Evolutionary conservation across 2,113 vertebrate genomes (phyloP), one percentile per base, ranked within the genome.

Genomic region (Callithrix jacchus): DNA sequence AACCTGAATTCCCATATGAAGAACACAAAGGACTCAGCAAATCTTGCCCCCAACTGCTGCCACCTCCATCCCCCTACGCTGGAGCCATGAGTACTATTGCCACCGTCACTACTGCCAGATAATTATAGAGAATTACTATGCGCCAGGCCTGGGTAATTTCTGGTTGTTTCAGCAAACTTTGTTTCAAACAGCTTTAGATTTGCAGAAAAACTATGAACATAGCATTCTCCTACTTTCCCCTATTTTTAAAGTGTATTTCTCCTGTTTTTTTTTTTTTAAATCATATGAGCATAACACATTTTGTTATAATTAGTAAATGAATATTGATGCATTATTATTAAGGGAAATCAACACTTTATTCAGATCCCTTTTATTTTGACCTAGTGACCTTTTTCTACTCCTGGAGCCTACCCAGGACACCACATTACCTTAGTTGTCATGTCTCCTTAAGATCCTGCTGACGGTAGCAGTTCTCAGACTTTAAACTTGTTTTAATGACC

Each of bases 101-200:
- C 5, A 20, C 20, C 45, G 4, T 85, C 58, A 13, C 8, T n/a
- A 9, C 16, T 35, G 85, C 45, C 82, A 68, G 40, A 56, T 74
- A 30, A 73, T 73, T 42, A 16, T 5, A 7, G 37, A 32, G 16
- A 7, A 64, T 64, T 49, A 27, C 27, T 37, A 0, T 17, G 21
- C 37, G 7, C 35, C 35, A 79, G 56, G 37, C 8, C 3, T 17
- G n/a, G 7, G 45, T 92, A 58, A 25, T 73, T 89, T 89, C 66
- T 86, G 8, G 58, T 88, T 94, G 20, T 66, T 92, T 40, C 37
- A 61, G 49, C 56, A 52, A 71, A 81, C 71, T 87, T 88, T 71
- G 8, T 70, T 87, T 85, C 84, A 86, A 32, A 45, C 6, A 49
- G 11, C 47, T 88, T 79, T 66, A 58, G 70, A 64, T 56, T 81